Percentiles rank a stretch among this genome's conserved stretches.
phyloP scores from a whole-genome alignment of 37 sponge, comb jelly and placozoan genomes.

The Petrosia ficiformis region DNA sequence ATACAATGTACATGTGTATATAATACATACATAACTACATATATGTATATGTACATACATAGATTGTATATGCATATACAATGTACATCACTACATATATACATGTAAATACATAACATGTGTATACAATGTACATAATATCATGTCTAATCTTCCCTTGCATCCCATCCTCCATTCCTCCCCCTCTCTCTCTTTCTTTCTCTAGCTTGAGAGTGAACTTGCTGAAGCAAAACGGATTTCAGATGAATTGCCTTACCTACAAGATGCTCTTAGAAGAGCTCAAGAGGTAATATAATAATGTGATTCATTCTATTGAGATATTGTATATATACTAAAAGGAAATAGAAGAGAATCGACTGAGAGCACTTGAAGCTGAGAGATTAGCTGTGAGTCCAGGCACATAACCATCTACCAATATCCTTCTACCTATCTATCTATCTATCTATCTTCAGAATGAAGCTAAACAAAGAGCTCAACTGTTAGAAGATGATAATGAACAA shows the following conservation, averaged over 20 bases:
- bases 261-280: background rate
- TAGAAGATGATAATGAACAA: too few species aligned
- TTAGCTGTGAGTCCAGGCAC: background rate
- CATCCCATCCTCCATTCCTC: slow-evolving; percentile 4
- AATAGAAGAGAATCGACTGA: background rate
- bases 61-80: too few species aligned
- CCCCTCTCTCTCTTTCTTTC: slow-evolving; percentile 25
- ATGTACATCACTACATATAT: too few species aligned
- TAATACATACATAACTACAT: too few species aligned
- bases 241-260: background rate
- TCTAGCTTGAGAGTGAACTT: background rate
- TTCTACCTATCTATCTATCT: too few species aligned
- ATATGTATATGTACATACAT: too few species aligned
- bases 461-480: too few species aligned
- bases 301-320: background rate
- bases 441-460: too few species aligned
- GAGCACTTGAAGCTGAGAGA: background rate
- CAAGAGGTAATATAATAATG: background rate
- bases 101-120: too few species aligned
- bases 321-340: background rate
- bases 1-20: too few species aligned
- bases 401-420: too few species aligned
- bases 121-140: too few species aligned
- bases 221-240: background rate
- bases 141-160: background rate